Evolutionary conservation across 2,113 vertebrate genomes (phyloP), one percentile per base, ranked within the genome.

Genomic region (Tympanuchus pallidicinctus): DNA sequence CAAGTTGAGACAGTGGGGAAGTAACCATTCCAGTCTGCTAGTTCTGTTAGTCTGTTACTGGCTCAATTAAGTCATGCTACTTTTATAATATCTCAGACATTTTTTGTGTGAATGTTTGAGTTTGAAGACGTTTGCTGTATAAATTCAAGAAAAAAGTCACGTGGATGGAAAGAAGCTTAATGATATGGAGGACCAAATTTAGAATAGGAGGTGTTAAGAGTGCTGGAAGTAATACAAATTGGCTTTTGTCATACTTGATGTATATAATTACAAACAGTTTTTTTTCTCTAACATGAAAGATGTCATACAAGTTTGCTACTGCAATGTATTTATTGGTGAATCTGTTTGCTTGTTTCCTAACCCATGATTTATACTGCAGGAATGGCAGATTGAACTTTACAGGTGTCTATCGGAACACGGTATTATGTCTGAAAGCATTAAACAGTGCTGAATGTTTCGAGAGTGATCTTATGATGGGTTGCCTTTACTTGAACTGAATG

Each of bases 401-500:
- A 60, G n/a, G 28, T 16, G 32, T 70, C 57, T 78, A 64, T 16
- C n/a, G 11, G 10, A 86, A 59, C 34, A 19, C 27, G 92, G 4
- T 50, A 36, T 78, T 47, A 64, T 76, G 28, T 47, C 65, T 22
- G 45, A 66, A 38, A 77, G 21, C 48, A 76, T 69, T 88, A 76
- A 48, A 92, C 86, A 24, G 3, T 61, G 36, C 30, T 47, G 60
- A 90, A 59, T 93, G 4, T 82, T 95, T 93, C 88, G 32, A 93
- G 47, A 54, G 36, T 90, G 24, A 11, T 80, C 78, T 73, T 86
- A 36, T 36, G 78, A 81, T 69, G 43, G 48, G 82, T 89, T 93
- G 84, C 28, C 50, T 90, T 95, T 57, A 7, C 4, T 92, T 90
- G 87, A 94, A 90, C 47, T 48, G 64, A 85, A 65, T 57, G n/a